phyloP scores from a whole-genome alignment of 2,797 vertebrate species.

The Novumbra hubbsi region DNA sequence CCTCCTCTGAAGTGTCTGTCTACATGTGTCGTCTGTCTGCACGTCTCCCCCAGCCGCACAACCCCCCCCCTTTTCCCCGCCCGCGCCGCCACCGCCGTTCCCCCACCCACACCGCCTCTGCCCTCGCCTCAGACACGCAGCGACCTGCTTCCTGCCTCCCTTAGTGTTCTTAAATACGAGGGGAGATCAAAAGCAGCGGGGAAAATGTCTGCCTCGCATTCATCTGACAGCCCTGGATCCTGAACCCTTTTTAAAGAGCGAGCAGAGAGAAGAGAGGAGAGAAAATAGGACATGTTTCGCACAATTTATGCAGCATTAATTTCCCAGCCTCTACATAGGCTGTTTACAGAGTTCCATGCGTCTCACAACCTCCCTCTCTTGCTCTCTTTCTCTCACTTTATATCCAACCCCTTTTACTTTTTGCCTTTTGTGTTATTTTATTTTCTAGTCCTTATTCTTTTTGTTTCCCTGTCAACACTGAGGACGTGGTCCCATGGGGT shows the following conservation, averaged over 20 bases:
- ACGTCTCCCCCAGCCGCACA: no score
- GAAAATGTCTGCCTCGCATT: constrained; percentile 70
- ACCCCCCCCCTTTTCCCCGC: constrained; percentile 32
- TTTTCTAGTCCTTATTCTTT: constrained; percentile 43
- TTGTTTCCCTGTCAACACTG: constrained; percentile 59
- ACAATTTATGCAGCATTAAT: constrained; percentile 77
- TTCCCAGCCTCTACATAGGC: constrained; percentile 70
- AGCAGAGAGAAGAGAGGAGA: constrained; percentile 61
- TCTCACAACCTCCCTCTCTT: constrained; percentile 61
- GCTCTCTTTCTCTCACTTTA: constrained; percentile 26
- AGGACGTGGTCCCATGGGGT: constrained; percentile 69
- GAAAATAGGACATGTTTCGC: constrained; percentile 73
- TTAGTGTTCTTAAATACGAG: constrained; percentile 42
- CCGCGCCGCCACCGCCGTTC: constrained; percentile 1
- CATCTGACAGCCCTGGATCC: constrained; percentile 73
- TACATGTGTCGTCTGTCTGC: constrained; percentile 40
- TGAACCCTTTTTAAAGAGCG: constrained; percentile 68
- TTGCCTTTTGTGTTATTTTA: constrained; percentile 66
- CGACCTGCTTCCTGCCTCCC: constrained; percentile 51
- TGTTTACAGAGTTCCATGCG: constrained; percentile 71
- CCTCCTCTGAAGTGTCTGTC: constrained; percentile 63
- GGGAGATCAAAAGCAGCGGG: constrained; percentile 69
- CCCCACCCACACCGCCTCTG: constrained; percentile 22
- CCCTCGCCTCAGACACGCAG: constrained; percentile 9
- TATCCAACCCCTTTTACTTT: constrained; percentile 34